phyloP scores from a whole-genome alignment of 2,113 vertebrate species.

The Dendropsophus ebraccatus region DNA sequence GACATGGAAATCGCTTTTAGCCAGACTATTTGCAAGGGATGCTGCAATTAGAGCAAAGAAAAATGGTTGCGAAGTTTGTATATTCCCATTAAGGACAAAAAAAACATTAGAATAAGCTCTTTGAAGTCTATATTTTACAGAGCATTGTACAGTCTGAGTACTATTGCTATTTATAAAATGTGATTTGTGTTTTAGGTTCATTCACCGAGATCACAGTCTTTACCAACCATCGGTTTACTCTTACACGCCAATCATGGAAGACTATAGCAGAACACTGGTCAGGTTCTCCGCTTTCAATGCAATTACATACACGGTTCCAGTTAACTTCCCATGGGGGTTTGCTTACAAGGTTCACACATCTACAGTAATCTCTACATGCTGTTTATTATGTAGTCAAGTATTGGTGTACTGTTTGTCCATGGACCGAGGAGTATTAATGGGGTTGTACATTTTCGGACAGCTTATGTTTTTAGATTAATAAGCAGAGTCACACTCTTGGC shows the following conservation, averaged over 20 bases:
- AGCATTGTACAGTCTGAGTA: neutral
- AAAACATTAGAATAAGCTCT: too few relatives aligned
- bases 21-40: too few relatives aligned
- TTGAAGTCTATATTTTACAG: neutral
- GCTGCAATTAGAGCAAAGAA: too few relatives aligned
- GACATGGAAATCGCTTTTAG: too few relatives aligned
- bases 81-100: too few relatives aligned
- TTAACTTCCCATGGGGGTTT: constrained; percentile 12
- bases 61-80: too few relatives aligned
- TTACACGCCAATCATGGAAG: neutral
- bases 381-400: constrained; percentile 40
- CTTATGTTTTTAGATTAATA: neutral
- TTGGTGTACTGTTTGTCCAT: constrained; percentile 3
- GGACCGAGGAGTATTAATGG: constrained; percentile 4
- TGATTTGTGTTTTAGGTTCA: neutral
- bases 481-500: neutral
- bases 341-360: neutral
- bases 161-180: neutral
- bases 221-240: neutral
- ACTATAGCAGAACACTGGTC: neutral
- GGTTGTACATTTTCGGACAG: neutral
- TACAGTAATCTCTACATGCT: constrained; percentile 26
- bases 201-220: neutral
- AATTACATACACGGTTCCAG: constrained; percentile 27
- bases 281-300: neutral